Percentiles rank a stretch among this genome's conserved stretches.
These are phyloP conservation scores for Neodiprion pinetum DNA, from an alignment of 1,140 invertebrate species.

Conservation along the genomic window DNA sequence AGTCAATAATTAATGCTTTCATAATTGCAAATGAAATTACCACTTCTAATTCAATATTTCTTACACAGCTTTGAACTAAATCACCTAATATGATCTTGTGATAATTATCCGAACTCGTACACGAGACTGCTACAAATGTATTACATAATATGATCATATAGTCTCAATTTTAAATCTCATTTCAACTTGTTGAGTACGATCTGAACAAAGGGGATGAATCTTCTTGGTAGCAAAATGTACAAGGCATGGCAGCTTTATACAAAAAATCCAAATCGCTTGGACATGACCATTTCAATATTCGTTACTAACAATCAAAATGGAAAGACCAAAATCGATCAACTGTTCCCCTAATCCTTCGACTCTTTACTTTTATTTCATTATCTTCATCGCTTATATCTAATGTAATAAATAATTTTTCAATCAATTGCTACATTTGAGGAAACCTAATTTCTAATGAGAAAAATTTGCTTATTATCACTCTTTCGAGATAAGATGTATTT, in stretches of 20 bases:
- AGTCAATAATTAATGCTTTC: background rate
- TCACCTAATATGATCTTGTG: too few relatives aligned
- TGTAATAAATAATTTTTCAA: background rate
- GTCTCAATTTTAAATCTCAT: background rate
- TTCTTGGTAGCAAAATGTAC: constrained; percentile 45
- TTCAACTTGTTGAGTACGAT: background rate
- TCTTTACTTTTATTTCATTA: background rate
- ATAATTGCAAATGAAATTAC: background rate
- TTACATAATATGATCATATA: background rate
- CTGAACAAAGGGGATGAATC: constrained; percentile 32
- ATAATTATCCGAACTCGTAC: too few relatives aligned
- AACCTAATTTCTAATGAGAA: background rate
- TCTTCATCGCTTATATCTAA: background rate
- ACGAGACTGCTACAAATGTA: background rate
- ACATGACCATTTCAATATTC: background rate
- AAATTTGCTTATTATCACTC: background rate
- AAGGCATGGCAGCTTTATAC: constrained; percentile 46
- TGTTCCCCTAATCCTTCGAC: background rate
- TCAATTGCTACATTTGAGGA: background rate
- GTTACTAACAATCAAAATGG: background rate
- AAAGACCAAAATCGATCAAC: background rate
- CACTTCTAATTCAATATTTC: too few relatives aligned
- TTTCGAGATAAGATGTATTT: background rate
- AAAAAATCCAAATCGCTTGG: constrained; percentile 21
- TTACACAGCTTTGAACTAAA: too few relatives aligned